These are phyloP conservation scores for Temnothorax longispinosus DNA, from an alignment of 1,140 invertebrate species.

Conservation along the genomic window DNA sequence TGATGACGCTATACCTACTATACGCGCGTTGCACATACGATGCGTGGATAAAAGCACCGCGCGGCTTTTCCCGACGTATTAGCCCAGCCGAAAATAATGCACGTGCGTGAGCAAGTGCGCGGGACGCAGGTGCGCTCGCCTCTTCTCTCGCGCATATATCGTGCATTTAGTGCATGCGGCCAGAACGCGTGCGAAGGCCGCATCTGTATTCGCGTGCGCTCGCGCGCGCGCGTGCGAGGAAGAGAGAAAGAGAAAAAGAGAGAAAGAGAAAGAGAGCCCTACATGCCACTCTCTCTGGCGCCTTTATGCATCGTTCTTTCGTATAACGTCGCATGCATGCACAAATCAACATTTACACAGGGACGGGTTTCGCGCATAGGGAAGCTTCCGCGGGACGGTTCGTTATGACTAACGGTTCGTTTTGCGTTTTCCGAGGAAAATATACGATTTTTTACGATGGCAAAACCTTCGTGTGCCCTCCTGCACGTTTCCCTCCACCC, in stretches of 20 bases:
- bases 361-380: slow-evolving; percentile 37
- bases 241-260: background rate
- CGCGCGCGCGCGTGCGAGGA: background rate
- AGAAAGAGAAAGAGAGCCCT: background rate
- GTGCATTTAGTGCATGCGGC: slow-evolving; percentile 8
- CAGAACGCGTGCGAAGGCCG: background rate
- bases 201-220: slow-evolving; percentile 5
- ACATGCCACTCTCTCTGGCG: background rate
- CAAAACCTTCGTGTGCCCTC: background rate
- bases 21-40: background rate
- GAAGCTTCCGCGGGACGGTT: slow-evolving; percentile 40
- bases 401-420: slow-evolving; percentile 65
- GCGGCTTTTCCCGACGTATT: slow-evolving; percentile 43
- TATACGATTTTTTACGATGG: slow-evolving; percentile 59
- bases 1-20: slow-evolving; percentile 50
- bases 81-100: slow-evolving; percentile 58
- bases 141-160: slow-evolving; percentile 6
- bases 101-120: slow-evolving; percentile 44
- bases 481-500: background rate
- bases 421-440: slow-evolving; percentile 44
- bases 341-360: slow-evolving; percentile 55
- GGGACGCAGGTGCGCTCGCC: slow-evolving; percentile 8
- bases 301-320: slow-evolving; percentile 16
- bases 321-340: slow-evolving; percentile 25
- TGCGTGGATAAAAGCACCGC: slow-evolving; percentile 33